Conservation (phyloP, 2,797 vertebrate genomes). For the Danio aesculapii region DNA sequence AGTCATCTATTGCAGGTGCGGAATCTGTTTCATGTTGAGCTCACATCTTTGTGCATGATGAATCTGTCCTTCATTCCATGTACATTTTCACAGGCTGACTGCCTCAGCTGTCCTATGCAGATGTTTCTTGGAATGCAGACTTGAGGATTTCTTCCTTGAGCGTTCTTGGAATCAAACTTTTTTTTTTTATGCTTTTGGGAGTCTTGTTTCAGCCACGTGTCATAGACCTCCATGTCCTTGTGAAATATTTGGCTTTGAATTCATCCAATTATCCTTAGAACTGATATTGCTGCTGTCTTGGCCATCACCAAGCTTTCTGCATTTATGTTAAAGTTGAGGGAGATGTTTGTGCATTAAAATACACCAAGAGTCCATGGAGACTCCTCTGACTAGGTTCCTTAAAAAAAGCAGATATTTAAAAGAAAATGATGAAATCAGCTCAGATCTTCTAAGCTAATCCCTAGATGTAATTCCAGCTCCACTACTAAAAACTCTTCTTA, state of each 20-base stretch:
- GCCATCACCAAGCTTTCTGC: neutral
- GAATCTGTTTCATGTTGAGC: conserved; percentile 29
- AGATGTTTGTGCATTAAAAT: conserved; percentile 7
- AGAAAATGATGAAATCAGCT: neutral
- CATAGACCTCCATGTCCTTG: neutral
- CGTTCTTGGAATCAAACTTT: conserved; percentile 20
- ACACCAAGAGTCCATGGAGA: conserved; percentile 6
- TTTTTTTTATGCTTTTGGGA: conserved; percentile 20
- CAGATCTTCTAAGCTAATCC: neutral
- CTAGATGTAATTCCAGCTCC: neutral
- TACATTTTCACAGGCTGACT: neutral
- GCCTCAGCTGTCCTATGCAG: neutral
- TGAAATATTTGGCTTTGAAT: conserved; percentile 6
- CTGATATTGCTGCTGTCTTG: conserved; percentile 10
- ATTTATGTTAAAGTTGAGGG: conserved; percentile 29
- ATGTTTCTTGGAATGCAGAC: conserved; percentile 32
- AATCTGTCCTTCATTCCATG: conserved; percentile 12
- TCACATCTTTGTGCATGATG: conserved; percentile 24
- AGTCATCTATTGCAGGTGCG: conserved; percentile 44
- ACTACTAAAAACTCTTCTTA: neutral
- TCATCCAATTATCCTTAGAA: neutral
- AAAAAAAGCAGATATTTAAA: conserved; percentile 23
- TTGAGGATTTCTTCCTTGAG: conserved; percentile 29
- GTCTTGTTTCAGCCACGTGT: conserved; percentile 35
- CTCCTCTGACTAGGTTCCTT: neutral